Evolutionary conservation across 2,888 invertebrate genomes (phyloP), one percentile per base, ranked within the genome.

Genomic region (Salticus scenicus): DNA sequence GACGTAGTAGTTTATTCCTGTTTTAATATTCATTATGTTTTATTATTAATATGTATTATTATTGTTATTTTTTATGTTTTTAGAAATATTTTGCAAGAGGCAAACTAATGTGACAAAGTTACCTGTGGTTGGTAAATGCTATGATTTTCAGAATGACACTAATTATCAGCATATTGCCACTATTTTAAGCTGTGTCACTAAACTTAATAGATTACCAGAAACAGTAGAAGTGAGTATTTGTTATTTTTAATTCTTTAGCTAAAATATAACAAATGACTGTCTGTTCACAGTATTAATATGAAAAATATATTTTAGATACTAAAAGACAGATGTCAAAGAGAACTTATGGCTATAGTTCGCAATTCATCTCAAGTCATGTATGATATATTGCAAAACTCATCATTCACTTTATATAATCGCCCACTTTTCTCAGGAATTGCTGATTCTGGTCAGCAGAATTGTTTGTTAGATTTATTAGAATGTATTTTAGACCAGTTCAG

Each of bases 401-500:
- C 85, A 14, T 74, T 64, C 20, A 69, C 73, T 24, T 57, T 20
- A 28, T 24, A n/a, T 27, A 42, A 33, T 24, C 30, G 64, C 1
- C 63, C 51, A 10, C 2, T 73, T n/a, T 64, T 72, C 27, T 78
- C 74, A 17, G 57, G 31, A 37, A 4, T 31, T 31, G 24, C 28
- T 28, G 51, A 33, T 30, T 33, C 47, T 42, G 73, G 90, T 41
- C 90, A 91, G 81, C 31, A 91, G 0, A 89, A 90, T 70, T 90
- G 90, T 79, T 90, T 92, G 28, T 88, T 90, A 27, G 94, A 94
- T 84, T 91, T 96, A n/a, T 91, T 95, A 27, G 93, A 95, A 89
- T 93, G 96, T 1, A 92, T 97, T 42, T 94, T 97, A 89, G 95
- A 95, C 89, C 94, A 97, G 90, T 96, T 97, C 92, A 94, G 95